A percentile compares a stretch with the other conserved stretches of the same genome.
Evolutionary conservation across 2,113 vertebrate genomes (phyloP).

Genomic region (Mormyrus iriodes): DNA sequence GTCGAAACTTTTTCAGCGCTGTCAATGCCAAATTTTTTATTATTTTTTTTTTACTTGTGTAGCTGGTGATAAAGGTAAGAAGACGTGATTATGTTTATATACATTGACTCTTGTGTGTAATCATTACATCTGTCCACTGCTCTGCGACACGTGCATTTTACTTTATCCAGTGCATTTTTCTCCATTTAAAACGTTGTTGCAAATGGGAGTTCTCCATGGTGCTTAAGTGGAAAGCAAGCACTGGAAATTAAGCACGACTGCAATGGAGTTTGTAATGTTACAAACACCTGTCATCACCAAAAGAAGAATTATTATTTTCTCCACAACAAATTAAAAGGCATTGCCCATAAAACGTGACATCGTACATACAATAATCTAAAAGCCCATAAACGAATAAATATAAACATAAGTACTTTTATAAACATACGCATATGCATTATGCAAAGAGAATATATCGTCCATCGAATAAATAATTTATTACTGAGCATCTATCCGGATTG

Average conservation of each 20-base stretch:
- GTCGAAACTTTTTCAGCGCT: background rate
- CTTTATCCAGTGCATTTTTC: background rate
- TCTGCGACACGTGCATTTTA: background rate
- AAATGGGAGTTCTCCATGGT: conserved; percentile 19
- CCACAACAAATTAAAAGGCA: background rate
- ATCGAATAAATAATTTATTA: background rate
- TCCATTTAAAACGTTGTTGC: background rate
- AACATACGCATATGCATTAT: background rate
- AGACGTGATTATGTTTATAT: background rate
- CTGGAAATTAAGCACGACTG: background rate
- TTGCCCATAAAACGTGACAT: background rate
- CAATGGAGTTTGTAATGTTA: background rate
- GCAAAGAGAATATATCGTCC: background rate
- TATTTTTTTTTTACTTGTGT: background rate
- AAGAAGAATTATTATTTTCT: background rate
- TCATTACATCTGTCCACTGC: background rate
- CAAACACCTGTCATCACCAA: background rate
- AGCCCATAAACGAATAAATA: background rate
- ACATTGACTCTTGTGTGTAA: background rate
- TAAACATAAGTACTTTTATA: background rate
- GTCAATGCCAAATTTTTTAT: background rate
- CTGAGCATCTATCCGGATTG: background rate
- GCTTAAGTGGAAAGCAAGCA: conserved; percentile 12
- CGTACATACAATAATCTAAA: background rate
- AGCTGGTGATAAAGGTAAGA: background rate